These are phyloP conservation scores for Blastobasis adustella DNA, from an alignment of 2,888 invertebrate species.

Conservation along the genomic window DNA sequence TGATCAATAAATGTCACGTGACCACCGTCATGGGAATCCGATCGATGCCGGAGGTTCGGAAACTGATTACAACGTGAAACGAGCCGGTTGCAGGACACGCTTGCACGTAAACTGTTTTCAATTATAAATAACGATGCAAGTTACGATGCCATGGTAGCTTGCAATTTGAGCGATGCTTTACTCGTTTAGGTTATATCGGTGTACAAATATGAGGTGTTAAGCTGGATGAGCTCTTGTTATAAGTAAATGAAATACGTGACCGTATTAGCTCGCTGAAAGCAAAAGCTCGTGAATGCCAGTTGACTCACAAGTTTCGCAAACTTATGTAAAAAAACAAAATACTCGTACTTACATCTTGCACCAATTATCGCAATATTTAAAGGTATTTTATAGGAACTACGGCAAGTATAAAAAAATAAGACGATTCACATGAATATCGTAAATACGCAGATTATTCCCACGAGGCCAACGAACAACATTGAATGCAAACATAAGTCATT, in stretches of 20 bases:
- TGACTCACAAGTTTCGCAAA: too few species aligned
- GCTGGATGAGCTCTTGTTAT: not conserved
- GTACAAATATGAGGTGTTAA: slow-evolving; percentile 1
- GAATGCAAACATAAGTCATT: slow-evolving; percentile 25
- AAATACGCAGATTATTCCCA: too few species aligned
- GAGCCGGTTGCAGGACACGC: slow-evolving; percentile 28
- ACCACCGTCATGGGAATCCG: slow-evolving; percentile 19
- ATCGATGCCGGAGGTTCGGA: slow-evolving; percentile 17
- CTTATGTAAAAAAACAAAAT: too few species aligned
- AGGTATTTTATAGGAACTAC: too few species aligned
- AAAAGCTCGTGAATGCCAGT: too few species aligned
- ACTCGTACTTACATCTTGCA: too few species aligned
- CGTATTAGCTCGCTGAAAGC: not conserved
- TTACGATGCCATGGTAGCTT: slow-evolving; percentile 8
- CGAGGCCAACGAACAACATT: too few species aligned
- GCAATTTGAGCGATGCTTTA: not conserved
- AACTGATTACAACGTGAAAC: too few species aligned
- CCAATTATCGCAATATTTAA: too few species aligned
- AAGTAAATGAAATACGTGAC: not conserved
- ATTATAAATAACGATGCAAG: slow-evolving; percentile 29
- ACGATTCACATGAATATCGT: too few species aligned
- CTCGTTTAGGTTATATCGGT: too few species aligned
- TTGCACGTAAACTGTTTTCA: slow-evolving; percentile 23
- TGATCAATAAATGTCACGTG: slow-evolving; percentile 42
- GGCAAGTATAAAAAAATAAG: too few species aligned